These are phyloP conservation scores for Brevimyrus niger DNA, from an alignment of 2,113 vertebrate species.

Conservation along the genomic window DNA sequence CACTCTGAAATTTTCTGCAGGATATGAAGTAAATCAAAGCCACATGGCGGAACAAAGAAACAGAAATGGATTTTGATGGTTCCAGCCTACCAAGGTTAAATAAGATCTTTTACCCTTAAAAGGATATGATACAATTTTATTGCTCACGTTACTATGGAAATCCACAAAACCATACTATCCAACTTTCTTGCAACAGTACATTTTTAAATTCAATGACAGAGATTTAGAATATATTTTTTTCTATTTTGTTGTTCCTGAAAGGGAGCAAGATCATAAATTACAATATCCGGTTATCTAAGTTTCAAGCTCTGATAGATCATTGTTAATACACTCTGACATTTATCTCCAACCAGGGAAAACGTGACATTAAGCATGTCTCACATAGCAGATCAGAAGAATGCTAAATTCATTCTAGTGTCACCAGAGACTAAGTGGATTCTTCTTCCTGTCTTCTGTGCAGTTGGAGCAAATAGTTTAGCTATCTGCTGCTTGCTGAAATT, in stretches of 20 bases:
- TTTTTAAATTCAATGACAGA: background rate
- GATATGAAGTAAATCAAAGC: background rate
- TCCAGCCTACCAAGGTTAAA: background rate
- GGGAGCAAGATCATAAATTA: background rate
- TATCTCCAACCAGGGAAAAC: constrained; percentile 63
- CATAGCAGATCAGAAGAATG: constrained; percentile 55
- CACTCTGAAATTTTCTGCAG: background rate
- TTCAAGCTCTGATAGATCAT: background rate
- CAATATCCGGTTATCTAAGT: background rate
- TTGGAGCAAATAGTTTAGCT: constrained; percentile 30
- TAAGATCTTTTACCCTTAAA: background rate
- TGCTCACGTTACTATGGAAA: background rate
- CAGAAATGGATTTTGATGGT: background rate
- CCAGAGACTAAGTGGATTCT: constrained; percentile 40
- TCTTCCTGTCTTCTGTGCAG: constrained; percentile 33
- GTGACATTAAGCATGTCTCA: constrained; percentile 52
- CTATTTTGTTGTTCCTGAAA: background rate
- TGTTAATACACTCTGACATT: constrained; percentile 50
- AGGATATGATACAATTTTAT: background rate
- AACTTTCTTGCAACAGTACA: background rate
- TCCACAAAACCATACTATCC: background rate
- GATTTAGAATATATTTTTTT: background rate
- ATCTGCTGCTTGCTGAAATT: background rate
- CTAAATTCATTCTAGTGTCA: constrained; percentile 54
- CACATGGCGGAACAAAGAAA: background rate